Evolutionary conservation across 1,140 invertebrate species (phyloP).

Genomic region (Ceratoteleas bidentatus): DNA sequence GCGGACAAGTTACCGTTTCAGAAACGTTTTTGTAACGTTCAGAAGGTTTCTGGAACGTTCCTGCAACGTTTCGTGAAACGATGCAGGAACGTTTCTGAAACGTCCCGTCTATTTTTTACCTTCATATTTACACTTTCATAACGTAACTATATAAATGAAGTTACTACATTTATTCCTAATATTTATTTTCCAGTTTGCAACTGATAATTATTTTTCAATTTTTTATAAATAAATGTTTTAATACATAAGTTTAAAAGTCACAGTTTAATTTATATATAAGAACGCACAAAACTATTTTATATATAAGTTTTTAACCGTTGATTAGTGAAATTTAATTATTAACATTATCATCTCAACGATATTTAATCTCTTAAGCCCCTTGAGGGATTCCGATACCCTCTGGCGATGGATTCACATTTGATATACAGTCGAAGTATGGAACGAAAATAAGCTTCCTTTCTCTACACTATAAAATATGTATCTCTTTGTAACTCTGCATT

Average conservation of each 20-base stretch:
- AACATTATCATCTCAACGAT: conserved; percentile 70
- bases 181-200: no score
- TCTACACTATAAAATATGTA: conserved; percentile 49
- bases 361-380: conserved; percentile 73
- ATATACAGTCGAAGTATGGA: conserved; percentile 51
- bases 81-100: no score
- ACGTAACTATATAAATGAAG: no score
- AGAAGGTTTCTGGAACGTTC: no score
- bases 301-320: conserved; percentile 2
- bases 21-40: no score
- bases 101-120: no score
- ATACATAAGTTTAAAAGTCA: neutral
- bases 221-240: neutral
- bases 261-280: neutral
- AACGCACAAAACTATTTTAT: no score
- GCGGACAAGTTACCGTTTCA: no score
- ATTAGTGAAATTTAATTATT: conserved; percentile 70
- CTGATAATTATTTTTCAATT: no score
- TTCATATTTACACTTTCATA: no score
- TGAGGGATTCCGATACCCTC: conserved; percentile 68
- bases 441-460: conserved; percentile 60
- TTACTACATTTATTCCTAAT: no score
- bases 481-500: conserved; percentile 41
- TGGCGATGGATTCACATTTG: conserved; percentile 49
- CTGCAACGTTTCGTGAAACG: no score